Base-by-base conservation (phyloP, 2,888 invertebrate genomes). In the Coelinius sp. region DNA sequence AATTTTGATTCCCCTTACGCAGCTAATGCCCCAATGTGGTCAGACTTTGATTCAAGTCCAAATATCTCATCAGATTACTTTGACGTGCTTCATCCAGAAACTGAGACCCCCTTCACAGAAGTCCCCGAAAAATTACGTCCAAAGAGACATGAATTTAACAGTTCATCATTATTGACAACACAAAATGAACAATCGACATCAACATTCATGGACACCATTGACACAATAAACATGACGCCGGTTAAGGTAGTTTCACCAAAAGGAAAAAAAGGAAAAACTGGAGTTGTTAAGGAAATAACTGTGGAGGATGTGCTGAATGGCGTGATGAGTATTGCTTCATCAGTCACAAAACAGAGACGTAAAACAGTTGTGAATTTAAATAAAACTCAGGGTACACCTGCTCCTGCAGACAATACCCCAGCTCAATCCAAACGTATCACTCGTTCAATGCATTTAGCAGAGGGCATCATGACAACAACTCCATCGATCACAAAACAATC, bases 211-310 rank as follows among this genome's bases (percentile, higher is more conserved):
- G 20, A 65, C 7, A 56, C 59, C 10, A 14, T 71, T 12, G 49
- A 71, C 25, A 59, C 53, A 20, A 71, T 71, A 20, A 31, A 24
- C n/a, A 71, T 71, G 59, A 66, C 71, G n/a, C 71, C 71, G n/a
- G 59, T 71, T 14, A 71, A 49, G 35, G 46, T 71, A 38, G 38
- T 41, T 8, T 66, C 71, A 10, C 66, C 71, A 35, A 53, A 56
- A 7, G 6, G 10, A 5, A 71, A 46, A 17, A 71, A 59, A 8
- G 27, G 44, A 20, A 41, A 56, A 6, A 8, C 66, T 1, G 2
- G 12, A 17, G 62, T 71, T 12, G 10, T 71, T 3, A 44, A 71
- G 35, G 71, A 71, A 8, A 59, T 56, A 17, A 59, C 66, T 1
- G 66, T 71, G n/a, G 41, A 44, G 17, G 65, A 65, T n/a, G 56